Conservation (phyloP, 2,113 vertebrate species). For the Eretmochelys imbricata region DNA sequence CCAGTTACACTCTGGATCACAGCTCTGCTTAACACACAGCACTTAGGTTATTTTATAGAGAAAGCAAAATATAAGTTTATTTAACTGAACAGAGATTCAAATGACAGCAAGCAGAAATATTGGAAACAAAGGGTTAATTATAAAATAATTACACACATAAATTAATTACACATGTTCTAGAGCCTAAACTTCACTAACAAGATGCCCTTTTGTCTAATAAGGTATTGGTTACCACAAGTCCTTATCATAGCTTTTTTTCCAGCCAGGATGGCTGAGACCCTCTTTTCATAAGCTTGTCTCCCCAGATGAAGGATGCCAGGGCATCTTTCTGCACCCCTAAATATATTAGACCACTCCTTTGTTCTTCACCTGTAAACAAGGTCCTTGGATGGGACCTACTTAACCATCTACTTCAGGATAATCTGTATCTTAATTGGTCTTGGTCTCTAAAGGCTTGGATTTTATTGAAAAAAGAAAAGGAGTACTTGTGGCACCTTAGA, state of each 20-base stretch:
- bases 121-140: too few species aligned
- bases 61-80: neutral
- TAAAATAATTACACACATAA: too few species aligned
- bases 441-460: neutral
- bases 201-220: neutral
- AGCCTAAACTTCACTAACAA: neutral
- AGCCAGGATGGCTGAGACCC: neutral
- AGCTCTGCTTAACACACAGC: neutral
- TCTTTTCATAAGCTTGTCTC: too few species aligned
- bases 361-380: neutral
- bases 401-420: neutral
- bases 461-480: neutral
- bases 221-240: neutral
- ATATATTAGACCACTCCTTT: neutral
- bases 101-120: too few species aligned
- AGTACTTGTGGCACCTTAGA: too few species aligned
- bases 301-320: too few species aligned
- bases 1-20: neutral
- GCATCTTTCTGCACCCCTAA: neutral
- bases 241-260: neutral
- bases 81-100: neutral
- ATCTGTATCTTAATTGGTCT: neutral
- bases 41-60: neutral
- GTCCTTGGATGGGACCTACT: neutral
- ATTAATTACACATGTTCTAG: neutral